Percentiles rank a stretch among this genome's conserved stretches.
These are phyloP conservation scores for Oxycera nigricornis DNA, from an alignment of 2,888 invertebrate genomes.

Conservation along the genomic window DNA sequence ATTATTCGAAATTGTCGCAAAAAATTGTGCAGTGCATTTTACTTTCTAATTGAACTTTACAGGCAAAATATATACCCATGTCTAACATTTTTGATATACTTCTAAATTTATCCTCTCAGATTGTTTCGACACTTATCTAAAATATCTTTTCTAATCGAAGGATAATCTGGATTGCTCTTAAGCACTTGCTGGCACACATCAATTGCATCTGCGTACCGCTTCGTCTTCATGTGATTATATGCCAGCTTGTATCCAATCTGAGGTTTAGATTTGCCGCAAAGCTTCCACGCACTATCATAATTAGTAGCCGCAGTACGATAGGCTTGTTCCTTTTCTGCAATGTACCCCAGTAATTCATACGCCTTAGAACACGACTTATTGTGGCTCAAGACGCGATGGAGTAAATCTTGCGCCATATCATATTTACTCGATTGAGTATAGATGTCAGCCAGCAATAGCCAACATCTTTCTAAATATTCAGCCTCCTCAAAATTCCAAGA, in stretches of 20 bases:
- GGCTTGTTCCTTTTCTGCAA: slow-evolving; percentile 91
- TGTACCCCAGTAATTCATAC: slow-evolving; percentile 81
- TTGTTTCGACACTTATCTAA: slow-evolving; percentile 86
- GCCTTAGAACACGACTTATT: slow-evolving; percentile 91
- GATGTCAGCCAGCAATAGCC: slow-evolving; percentile 92
- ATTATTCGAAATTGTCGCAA: no score
- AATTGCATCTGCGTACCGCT: slow-evolving; percentile 88
- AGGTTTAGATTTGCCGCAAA: slow-evolving; percentile 81
- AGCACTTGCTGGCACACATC: slow-evolving; percentile 87
- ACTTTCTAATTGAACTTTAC: no score
- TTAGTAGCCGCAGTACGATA: slow-evolving; percentile 83
- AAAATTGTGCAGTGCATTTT: no score
- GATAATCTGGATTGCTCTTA: slow-evolving; percentile 83
- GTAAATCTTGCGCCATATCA: slow-evolving; percentile 84
- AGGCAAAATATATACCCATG: no score
- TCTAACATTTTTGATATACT: no score
- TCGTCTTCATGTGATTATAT: slow-evolving; percentile 88
- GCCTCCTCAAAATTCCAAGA: slow-evolving; percentile 95
- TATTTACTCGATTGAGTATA: slow-evolving; percentile 83
- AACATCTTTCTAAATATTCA: slow-evolving; percentile 93
- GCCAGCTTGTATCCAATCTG: slow-evolving; percentile 92
- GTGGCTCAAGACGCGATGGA: slow-evolving; percentile 78
- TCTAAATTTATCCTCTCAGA: slow-evolving; percentile 68
- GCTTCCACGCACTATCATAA: slow-evolving; percentile 85
- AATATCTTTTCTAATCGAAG: slow-evolving; percentile 90